Evolutionary conservation across 2,113 vertebrate species (phyloP), one percentile per base, ranked within the genome.

Genomic region (Ammodytes marinus): DNA sequence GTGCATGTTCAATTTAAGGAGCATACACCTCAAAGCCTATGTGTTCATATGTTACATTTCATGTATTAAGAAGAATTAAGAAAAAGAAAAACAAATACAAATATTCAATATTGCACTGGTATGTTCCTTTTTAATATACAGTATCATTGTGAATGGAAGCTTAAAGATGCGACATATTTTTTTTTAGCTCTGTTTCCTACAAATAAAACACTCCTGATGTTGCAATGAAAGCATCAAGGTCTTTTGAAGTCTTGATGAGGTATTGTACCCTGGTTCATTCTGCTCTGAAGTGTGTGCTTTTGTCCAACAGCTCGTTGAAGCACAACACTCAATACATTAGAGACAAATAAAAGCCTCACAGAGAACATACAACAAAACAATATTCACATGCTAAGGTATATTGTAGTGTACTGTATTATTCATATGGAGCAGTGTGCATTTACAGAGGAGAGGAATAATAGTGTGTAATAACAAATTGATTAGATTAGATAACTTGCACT

Each of bases 191-290:
- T 19, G 6, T 47, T 47, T 35, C 35, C 10, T 12, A 35, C 54
- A 68, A 68, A 76, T 70, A 57, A 80, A 61, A 63, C 73, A 59
- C 67, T 67, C 40, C 3, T 63, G 17, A 57, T 35, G 47, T 40
- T 69, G 12, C 19, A 66, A 43, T 53, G 61, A 67, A 35, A 63
- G 27, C 27, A 27, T 45, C 63, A 27, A 9, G 40, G 46, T 45
- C 69, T 61, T 87, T 63, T 70, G 69, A 81, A 80, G 74, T 70
- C 59, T 78, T 27, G 10, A 65, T 14, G 68, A 74, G 57, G 2
- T 47, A 53, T 45, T 19, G 5, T 69, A 14, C 58, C 69, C 39
- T 37, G 15, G 43, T 37, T 45, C 42, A 63, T 46, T 68, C 19
- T 65, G n/a, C 46, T 75, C 57, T 68, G 43, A 72, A 53, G 76